A percentile compares a stretch with the other conserved stretches of the same genome.
Evolutionary conservation across 2,888 invertebrate genomes (phyloP).

Genomic region (Stenodema calcarata): DNA sequence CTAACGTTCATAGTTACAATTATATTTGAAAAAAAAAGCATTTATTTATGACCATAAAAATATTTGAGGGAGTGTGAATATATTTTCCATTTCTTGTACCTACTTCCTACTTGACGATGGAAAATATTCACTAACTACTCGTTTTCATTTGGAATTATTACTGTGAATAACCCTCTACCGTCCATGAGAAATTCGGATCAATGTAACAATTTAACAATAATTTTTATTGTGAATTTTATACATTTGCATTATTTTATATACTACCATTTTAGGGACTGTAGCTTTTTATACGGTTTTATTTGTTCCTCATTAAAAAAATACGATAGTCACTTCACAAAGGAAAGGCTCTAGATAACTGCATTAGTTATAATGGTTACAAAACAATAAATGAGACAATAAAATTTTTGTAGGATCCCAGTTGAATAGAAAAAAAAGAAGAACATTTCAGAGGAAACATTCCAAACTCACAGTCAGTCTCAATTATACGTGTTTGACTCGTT

Average conservation of each 20-base stretch:
- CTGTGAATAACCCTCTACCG: conserved; percentile 24
- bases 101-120: background rate
- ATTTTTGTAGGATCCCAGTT: background rate
- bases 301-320: background rate
- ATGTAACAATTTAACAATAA: conserved; percentile 21
- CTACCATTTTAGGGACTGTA: conserved; percentile 4
- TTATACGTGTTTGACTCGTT: no score
- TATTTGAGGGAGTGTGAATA: background rate
- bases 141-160: background rate
- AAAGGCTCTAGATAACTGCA: background rate
- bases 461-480: no score
- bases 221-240: conserved; percentile 33
- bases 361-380: background rate
- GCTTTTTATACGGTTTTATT: conserved; percentile 37
- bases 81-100: background rate
- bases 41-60: background rate
- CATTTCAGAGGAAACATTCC: no score
- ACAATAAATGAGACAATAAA: conserved; percentile 42
- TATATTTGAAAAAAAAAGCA: background rate
- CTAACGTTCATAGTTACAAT: background rate
- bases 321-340: background rate
- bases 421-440: background rate
- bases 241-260: conserved; percentile 28
- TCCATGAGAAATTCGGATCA: conserved; percentile 38
- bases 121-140: background rate